phyloP scores from a whole-genome alignment of 2,888 invertebrate genomes.

The Polymixis lichenea region DNA sequence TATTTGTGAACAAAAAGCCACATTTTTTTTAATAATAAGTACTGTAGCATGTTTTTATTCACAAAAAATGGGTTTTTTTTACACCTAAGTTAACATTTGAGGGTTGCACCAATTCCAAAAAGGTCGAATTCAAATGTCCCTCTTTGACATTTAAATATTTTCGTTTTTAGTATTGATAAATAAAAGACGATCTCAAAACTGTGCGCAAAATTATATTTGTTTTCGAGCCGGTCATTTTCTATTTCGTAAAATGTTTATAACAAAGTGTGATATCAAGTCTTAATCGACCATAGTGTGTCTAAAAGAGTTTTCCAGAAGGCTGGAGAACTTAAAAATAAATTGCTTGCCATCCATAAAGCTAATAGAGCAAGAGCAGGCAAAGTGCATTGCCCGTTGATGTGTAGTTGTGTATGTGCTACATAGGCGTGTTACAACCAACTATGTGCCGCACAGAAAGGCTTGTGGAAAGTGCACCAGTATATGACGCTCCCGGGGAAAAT shows the following conservation, averaged over 20 bases:
- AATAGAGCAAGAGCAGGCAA: constrained; percentile 59
- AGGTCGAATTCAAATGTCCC: constrained; percentile 49
- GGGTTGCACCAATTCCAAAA: constrained; percentile 42
- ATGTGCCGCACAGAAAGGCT: constrained; percentile 61
- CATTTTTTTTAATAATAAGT: neutral
- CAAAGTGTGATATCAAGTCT: constrained; percentile 40
- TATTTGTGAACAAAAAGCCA: neutral
- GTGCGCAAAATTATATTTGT: constrained; percentile 31
- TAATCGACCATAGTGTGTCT: constrained; percentile 23
- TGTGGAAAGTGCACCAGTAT: constrained; percentile 54
- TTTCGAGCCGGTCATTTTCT: constrained; percentile 37
- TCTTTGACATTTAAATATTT: constrained; percentile 56
- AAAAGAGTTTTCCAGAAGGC: constrained; percentile 26
- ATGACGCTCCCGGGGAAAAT: constrained; percentile 39
- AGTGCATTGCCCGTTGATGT: constrained; percentile 58
- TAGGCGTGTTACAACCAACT: constrained; percentile 65
- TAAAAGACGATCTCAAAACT: constrained; percentile 51
- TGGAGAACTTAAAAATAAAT: constrained; percentile 38
- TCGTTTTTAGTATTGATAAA: constrained; percentile 25
- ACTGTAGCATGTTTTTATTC: neutral
- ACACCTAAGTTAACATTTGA: constrained; percentile 16
- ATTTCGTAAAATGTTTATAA: constrained; percentile 35
- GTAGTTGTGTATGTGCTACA: constrained; percentile 65
- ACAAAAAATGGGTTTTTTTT: constrained; percentile 9
- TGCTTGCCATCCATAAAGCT: constrained; percentile 44